Evolutionary conservation across 2,113 vertebrate species (phyloP).

Genomic region (Phyllostomus discolor): DNA sequence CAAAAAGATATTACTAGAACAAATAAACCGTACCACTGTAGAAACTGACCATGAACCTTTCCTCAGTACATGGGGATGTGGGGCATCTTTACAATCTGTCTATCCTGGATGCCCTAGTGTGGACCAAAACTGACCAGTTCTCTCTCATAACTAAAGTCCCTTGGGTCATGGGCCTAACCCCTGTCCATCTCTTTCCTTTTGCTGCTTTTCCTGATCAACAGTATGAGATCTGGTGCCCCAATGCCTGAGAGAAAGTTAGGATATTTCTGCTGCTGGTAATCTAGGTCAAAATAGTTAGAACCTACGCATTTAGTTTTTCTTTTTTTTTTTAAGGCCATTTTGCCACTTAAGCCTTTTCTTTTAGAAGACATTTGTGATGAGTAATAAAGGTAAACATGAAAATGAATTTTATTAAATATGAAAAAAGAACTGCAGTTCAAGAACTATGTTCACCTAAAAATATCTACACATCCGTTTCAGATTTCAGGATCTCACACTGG

Average conservation of each 20-base stretch:
- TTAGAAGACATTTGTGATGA: not conserved
- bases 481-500: not conserved
- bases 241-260: not conserved
- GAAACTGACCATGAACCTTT: not conserved
- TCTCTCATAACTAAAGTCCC: not conserved
- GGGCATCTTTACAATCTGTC: not conserved
- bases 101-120: not conserved
- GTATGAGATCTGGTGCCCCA: not conserved
- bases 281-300: not conserved
- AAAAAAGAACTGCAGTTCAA: not conserved
- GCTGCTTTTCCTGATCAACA: slow-evolving; percentile 1
- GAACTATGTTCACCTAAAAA: not conserved
- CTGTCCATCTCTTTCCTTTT: not conserved
- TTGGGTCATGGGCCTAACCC: not conserved
- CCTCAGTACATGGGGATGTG: not conserved
- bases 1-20: not conserved
- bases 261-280: not conserved
- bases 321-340: not conserved
- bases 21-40: not conserved
- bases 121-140: not conserved
- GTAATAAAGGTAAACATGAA: not conserved
- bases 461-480: not conserved
- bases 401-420: not conserved
- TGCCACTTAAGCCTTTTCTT: not conserved
- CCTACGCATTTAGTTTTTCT: not conserved